These are phyloP conservation scores for Eonycteris spelaea DNA, from an alignment of 2,113 vertebrate genomes.

Conservation along the genomic window DNA sequence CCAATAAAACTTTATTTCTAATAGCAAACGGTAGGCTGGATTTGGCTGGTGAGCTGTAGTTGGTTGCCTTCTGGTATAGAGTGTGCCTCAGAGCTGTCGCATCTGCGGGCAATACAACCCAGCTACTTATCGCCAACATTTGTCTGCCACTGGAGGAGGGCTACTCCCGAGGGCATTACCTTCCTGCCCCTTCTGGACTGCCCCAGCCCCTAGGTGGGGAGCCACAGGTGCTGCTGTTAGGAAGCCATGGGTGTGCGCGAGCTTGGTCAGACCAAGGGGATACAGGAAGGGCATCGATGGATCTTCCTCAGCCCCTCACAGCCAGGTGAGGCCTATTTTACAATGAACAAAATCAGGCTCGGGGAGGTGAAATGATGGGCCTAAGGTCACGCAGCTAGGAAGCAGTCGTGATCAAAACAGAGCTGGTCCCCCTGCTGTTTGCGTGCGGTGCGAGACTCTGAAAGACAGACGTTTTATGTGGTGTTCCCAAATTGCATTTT, in stretches of 20 bases:
- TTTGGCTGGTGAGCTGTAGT: background rate
- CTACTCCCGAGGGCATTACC: too few relatives aligned
- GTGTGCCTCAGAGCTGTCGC: background rate
- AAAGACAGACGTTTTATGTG: background rate
- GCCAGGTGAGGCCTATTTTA: background rate
- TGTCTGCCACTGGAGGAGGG: background rate
- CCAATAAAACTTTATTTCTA: background rate
- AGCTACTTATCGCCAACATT: background rate
- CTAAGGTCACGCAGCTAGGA: background rate
- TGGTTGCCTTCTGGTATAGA: background rate
- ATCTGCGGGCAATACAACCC: background rate
- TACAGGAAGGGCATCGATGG: fast-evolving
- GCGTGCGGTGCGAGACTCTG: background rate
- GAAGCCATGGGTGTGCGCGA: background rate
- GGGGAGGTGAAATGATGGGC: background rate
- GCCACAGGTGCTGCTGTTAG: background rate
- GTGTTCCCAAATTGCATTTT: background rate
- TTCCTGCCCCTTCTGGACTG: background rate
- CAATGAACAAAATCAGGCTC: background rate
- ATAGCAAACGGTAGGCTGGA: background rate
- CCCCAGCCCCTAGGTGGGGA: background rate
- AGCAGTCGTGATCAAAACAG: background rate
- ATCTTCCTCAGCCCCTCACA: fast-evolving
- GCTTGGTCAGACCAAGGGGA: background rate
- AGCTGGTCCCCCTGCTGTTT: background rate